Evolutionary conservation across 2,888 invertebrate genomes (phyloP).

Genomic region (Lumbricus terrestris): DNA sequence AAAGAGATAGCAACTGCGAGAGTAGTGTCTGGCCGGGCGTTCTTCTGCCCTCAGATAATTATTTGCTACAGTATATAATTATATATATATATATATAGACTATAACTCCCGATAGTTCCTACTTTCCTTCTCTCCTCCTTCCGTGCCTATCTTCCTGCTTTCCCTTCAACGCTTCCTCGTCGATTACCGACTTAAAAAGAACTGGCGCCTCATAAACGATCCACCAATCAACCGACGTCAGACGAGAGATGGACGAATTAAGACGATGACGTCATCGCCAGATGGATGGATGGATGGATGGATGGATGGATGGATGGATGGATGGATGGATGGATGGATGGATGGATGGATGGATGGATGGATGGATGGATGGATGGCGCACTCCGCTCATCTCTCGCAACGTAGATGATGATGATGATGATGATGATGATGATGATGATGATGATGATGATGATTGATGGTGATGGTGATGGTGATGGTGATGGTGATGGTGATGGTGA

Average conservation of each 20-base stretch:
- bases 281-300: not conserved
- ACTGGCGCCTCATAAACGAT: not conserved
- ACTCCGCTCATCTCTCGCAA: not conserved
- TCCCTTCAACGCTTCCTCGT: not conserved
- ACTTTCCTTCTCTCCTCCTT: not conserved
- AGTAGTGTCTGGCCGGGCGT: not conserved
- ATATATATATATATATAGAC: no score
- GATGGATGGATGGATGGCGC: not conserved
- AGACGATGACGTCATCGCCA: no score
- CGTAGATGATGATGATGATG: no score
- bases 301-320: not conserved
- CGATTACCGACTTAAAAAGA: not conserved
- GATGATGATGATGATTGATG: no score
- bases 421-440: no score
- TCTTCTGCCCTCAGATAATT: not conserved
- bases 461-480: no score
- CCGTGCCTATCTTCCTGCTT: not conserved
- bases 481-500: no score
- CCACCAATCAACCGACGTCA: not conserved
- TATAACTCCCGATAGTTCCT: not conserved
- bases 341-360: not conserved
- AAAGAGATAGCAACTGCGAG: not conserved
- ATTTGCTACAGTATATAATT: no score
- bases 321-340: not conserved
- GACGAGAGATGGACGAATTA: not conserved